phyloP scores from a whole-genome alignment of 2,113 vertebrate species.

The Anguilla japonica region DNA sequence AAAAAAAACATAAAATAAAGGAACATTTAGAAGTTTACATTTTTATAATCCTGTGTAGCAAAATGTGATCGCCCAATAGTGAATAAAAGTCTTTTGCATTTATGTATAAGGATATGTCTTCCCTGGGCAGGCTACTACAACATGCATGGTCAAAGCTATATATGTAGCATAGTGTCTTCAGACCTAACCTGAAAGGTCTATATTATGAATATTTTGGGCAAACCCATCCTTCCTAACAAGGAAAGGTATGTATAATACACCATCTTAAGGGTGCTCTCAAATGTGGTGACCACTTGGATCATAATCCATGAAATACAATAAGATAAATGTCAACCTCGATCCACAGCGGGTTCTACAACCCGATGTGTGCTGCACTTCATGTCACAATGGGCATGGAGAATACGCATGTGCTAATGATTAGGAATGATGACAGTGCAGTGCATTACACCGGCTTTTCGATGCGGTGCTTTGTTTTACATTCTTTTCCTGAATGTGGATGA shows the following conservation, averaged over 20 bases:
- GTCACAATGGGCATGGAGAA: not conserved
- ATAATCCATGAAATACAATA: constrained; percentile 17
- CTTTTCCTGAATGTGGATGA: not conserved
- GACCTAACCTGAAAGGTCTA: not conserved
- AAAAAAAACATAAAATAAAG: constrained; percentile 17
- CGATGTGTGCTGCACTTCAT: not conserved
- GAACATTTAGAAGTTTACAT: not conserved
- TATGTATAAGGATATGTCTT: not conserved
- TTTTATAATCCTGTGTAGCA: not conserved
- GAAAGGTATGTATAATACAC: not conserved
- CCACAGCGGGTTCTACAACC: not conserved
- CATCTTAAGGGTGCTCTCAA: not conserved
- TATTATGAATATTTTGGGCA: not conserved
- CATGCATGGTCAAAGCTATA: not conserved
- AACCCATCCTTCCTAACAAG: not conserved
- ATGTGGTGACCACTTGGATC: constrained; percentile 1
- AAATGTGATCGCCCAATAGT: not conserved
- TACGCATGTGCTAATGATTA: not conserved
- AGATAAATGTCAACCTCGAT: constrained; percentile 2
- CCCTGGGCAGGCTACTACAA: not conserved
- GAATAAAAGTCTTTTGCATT: not conserved
- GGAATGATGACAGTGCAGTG: not conserved
- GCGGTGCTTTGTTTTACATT: not conserved
- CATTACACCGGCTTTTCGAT: not conserved
- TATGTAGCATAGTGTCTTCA: not conserved